phyloP scores from a whole-genome alignment of 2,797 vertebrate genomes.

The Pangasius larnaudii region DNA sequence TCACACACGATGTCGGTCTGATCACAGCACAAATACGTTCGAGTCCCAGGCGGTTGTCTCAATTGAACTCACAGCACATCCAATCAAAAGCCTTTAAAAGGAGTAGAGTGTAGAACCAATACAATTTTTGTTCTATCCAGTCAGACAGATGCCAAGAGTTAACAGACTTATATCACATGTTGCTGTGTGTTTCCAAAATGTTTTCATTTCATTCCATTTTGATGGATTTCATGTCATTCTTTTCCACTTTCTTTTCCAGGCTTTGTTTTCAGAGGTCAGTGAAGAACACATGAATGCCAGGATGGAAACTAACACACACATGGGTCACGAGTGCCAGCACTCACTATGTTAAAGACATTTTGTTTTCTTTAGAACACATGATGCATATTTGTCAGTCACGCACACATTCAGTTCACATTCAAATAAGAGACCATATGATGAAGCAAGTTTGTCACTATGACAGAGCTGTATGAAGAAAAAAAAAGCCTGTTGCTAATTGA shows the following conservation, averaged over 20 bases:
- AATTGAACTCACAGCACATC: slow-evolving; percentile 19
- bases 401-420: not conserved
- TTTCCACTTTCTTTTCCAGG: slow-evolving; percentile 15
- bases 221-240: not conserved
- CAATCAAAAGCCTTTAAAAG: not conserved
- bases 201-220: slow-evolving; percentile 3
- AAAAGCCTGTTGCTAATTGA: not conserved
- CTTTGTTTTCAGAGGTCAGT: slow-evolving; percentile 10
- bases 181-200: not conserved
- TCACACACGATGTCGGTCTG: slow-evolving; percentile 34
- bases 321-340: not conserved
- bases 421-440: not conserved
- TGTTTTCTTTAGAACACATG: not conserved
- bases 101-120: not conserved
- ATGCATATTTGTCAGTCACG: slow-evolving; percentile 21
- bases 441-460: not conserved
- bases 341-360: slow-evolving; percentile 3
- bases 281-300: not conserved
- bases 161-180: slow-evolving; percentile 13
- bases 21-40: slow-evolving; percentile 30
- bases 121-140: not conserved
- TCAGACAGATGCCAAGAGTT: slow-evolving; percentile 5
- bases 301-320: slow-evolving; percentile 8
- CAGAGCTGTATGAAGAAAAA: not conserved
- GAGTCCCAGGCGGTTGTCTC: slow-evolving; percentile 14